phyloP scores from a whole-genome alignment of 2,113 vertebrate species.

The Cochlearius cochlearius region DNA sequence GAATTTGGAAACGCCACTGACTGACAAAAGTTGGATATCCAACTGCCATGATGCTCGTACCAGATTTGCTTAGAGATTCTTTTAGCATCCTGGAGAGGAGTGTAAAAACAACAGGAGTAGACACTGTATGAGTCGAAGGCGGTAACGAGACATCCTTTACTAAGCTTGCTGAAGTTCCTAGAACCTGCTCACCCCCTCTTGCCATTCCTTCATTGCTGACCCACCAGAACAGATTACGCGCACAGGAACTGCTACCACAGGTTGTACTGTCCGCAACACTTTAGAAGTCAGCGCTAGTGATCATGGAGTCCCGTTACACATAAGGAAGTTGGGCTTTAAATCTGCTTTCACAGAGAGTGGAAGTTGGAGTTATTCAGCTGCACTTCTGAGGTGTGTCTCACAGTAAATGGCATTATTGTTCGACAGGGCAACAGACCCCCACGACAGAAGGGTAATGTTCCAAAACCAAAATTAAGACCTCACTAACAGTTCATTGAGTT shows the following conservation, averaged over 20 bases:
- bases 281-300: not conserved
- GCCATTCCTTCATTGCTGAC: not conserved
- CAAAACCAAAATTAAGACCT: not conserved
- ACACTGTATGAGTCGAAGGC: not conserved
- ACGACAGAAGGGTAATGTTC: not conserved
- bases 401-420: not conserved
- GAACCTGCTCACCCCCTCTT: not conserved
- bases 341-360: not conserved
- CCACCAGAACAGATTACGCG: not conserved
- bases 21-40: not conserved
- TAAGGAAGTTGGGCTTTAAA: not conserved
- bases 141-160: not conserved
- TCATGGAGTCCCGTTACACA: not conserved
- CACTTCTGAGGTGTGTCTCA: not conserved
- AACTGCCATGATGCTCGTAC: not conserved
- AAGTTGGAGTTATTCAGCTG: not conserved
- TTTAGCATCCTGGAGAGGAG: not conserved
- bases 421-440: not conserved
- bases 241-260: not conserved
- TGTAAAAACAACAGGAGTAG: not conserved
- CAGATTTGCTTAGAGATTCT: not conserved
- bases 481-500: not conserved
- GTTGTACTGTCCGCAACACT: not conserved
- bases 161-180: not conserved
- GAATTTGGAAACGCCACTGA: not conserved